phyloP scores from a whole-genome alignment of 2,888 invertebrate species.

The Apotomis betuletana region DNA sequence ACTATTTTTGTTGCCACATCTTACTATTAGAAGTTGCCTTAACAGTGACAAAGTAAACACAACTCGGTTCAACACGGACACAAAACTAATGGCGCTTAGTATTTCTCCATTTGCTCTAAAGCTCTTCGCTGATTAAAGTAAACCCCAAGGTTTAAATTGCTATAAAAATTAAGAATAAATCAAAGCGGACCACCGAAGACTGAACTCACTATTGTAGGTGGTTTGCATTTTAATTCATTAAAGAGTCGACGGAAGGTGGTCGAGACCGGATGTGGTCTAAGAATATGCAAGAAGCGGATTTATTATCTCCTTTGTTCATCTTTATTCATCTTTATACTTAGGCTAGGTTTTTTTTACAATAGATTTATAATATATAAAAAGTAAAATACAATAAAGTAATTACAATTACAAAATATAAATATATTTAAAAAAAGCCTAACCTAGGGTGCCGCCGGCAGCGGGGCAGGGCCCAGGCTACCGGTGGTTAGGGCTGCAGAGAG shows the following conservation, averaged over 20 bases:
- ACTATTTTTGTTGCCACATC: too few species aligned
- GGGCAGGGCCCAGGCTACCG: too few species aligned
- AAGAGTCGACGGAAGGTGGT: constrained; percentile 54
- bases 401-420: too few species aligned
- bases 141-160: constrained; percentile 29
- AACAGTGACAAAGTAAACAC: background rate
- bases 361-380: too few species aligned
- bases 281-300: constrained; percentile 42
- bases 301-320: too few species aligned
- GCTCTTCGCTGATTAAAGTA: constrained; percentile 30
- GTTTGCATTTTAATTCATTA: constrained; percentile 82
- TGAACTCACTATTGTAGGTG: constrained; percentile 68
- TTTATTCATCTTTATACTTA: too few species aligned
- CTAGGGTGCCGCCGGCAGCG: too few species aligned
- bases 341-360: too few species aligned
- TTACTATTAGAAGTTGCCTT: too few species aligned
- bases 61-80: background rate
- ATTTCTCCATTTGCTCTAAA: constrained; percentile 3
- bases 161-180: constrained; percentile 40
- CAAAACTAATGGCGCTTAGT: background rate
- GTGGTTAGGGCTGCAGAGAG: too few species aligned
- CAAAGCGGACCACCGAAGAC: constrained; percentile 36
- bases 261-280: constrained; percentile 41
- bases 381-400: too few species aligned
- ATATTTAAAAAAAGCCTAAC: too few species aligned